Evolutionary conservation across 2,797 vertebrate species (phyloP).

Genomic region (Aplochiton taeniatus): DNA sequence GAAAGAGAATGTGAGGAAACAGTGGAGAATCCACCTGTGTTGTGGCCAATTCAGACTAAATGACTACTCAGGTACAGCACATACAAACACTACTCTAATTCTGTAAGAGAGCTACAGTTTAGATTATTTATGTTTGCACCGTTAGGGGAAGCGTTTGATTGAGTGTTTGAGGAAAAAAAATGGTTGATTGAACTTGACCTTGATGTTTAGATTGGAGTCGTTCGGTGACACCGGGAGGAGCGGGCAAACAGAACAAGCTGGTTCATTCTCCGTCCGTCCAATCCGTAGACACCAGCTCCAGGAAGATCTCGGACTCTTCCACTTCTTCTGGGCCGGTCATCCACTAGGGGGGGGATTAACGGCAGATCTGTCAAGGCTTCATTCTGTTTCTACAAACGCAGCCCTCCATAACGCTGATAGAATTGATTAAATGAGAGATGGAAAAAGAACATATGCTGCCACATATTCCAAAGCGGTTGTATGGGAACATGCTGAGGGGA

Average conservation of each 20-base stretch:
- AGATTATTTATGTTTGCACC: no score
- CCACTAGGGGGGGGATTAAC: slow-evolving; percentile 41
- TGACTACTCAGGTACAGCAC: slow-evolving; percentile 76
- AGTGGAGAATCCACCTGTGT: slow-evolving; percentile 80
- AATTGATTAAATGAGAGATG: no score
- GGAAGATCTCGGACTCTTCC: slow-evolving; percentile 64
- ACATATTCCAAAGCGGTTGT: no score
- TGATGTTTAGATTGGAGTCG: slow-evolving; percentile 78
- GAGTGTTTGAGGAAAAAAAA: no score
- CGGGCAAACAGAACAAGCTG: slow-evolving; percentile 50
- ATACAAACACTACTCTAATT: neutral
- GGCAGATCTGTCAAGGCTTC: neutral
- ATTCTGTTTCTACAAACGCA: no score
- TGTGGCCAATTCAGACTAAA: slow-evolving; percentile 70
- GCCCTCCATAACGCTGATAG: no score
- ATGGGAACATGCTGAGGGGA: no score
- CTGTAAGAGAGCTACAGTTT: no score
- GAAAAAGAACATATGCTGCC: no score
- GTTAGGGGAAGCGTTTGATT: no score
- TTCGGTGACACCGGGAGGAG: slow-evolving; percentile 48
- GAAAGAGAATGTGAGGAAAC: slow-evolving; percentile 87
- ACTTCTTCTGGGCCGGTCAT: slow-evolving; percentile 8
- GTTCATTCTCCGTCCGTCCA: slow-evolving; percentile 58
- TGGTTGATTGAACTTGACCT: slow-evolving; percentile 7
- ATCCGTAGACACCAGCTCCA: slow-evolving; percentile 63